Base-by-base conservation (phyloP, 2,797 vertebrate species). In the Eupleurogrammus muticus region DNA sequence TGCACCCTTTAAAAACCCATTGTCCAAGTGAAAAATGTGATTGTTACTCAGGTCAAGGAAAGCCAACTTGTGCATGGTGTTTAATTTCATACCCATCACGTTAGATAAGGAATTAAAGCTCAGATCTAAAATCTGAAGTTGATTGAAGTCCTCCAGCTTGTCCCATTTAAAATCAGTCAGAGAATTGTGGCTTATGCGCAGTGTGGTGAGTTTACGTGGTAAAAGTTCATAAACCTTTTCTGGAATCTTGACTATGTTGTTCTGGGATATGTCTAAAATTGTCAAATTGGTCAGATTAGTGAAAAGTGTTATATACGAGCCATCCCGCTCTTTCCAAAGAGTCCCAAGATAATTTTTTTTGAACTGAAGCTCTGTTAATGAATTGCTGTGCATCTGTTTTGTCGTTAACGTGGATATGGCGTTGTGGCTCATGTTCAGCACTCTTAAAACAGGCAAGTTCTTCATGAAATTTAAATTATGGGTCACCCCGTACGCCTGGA, bases 381-480 rank as follows among this genome's bases (percentile, higher is more conserved):
- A 96, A 1, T 0, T 14, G 51, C 95, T 96, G 9, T 55, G 66
- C 78, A 94, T 67, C 9, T 58, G 7, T 55, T 86, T 93, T 1
- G 94, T 93, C 0, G 94, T 95, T 79, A 96, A 80, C 0, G 84
- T 95, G 16, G 73, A 92, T 72, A 96, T 96, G 3, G 3, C 3
- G 1, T 97, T 97, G 55, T 75, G 23, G 62, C 92, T 94, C 91
- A 96, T 88, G 66, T 94, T 96, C 36, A 97, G 90, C 60, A 95
- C 89, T 72, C 90, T 88, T 16, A 96, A 85, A n/a, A 44, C 72
- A 2, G 82, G 87, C 38, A 97, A 80, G 36, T 95, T 93, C 83
- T 90, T 59, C 5, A 86, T 79, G 47, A 97, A 97, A 24, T 88
- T 86, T 13, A 95, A 63, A 54, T 93, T 94, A 50, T 90, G 86